These are phyloP conservation scores for Drosophila recens DNA, from an alignment of 2,888 invertebrate genomes.

Conservation along the genomic window DNA sequence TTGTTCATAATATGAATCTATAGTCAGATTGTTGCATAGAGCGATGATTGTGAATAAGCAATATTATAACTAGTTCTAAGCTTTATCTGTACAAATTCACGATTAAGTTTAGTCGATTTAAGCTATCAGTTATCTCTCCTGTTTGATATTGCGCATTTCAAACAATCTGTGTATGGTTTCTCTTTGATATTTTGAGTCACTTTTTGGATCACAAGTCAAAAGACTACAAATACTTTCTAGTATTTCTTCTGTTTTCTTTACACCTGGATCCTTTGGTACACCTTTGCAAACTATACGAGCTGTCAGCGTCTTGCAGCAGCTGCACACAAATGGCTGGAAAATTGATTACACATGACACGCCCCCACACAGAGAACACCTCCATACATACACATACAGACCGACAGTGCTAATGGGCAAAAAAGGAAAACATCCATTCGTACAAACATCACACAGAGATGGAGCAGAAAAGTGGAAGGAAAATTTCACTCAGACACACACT, in stretches of 20 bases:
- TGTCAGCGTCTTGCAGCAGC: constrained; percentile 26
- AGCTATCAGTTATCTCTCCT: too few relatives aligned
- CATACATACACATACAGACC: neutral
- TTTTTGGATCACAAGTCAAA: constrained; percentile 45
- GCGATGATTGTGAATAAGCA: neutral
- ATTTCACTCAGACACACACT: constrained; percentile 19
- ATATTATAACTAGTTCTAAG: neutral
- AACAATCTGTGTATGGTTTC: neutral
- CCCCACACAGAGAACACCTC: constrained; percentile 31
- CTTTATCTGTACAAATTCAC: neutral
- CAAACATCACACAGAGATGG: constrained; percentile 41
- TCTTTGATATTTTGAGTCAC: constrained; percentile 5
- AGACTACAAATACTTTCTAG: constrained; percentile 8
- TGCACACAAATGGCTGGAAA: constrained; percentile 60
- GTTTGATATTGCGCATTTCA: neutral
- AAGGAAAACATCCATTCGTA: constrained; percentile 30
- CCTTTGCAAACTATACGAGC: constrained; percentile 26
- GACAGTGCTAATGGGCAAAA: constrained; percentile 71
- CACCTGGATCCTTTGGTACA: constrained; percentile 52
- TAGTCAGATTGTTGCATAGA: too few relatives aligned
- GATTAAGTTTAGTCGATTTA: too few relatives aligned
- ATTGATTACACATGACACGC: constrained; percentile 75
- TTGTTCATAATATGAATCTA: neutral
- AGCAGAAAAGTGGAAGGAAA: constrained; percentile 26
- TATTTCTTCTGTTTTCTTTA: constrained; percentile 31